Evolutionary conservation across 2,113 vertebrate genomes (phyloP).

Genomic region (Clarias batrachus): DNA sequence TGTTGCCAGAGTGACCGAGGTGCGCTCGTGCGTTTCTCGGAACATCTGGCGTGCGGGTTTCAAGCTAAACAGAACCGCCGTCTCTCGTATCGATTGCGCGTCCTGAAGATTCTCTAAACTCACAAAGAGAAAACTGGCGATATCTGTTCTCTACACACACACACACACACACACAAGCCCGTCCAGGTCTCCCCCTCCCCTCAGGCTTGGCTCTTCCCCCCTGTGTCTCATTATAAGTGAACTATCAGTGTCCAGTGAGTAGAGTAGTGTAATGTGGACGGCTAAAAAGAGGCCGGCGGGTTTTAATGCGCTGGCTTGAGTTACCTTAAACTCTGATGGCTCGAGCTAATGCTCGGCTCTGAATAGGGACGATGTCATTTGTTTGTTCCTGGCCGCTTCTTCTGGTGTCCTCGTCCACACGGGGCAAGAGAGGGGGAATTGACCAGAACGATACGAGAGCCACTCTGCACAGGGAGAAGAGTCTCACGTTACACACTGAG

Average conservation of each 20-base stretch:
- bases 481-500: slow-evolving; percentile 1
- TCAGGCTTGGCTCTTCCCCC: background rate
- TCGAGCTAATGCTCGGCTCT: slow-evolving; percentile 3
- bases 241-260: background rate
- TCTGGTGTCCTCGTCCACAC: slow-evolving; percentile 9
- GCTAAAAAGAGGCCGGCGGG: slow-evolving; percentile 7
- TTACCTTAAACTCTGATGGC: slow-evolving; percentile 7
- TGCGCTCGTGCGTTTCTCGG: no score
- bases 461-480: slow-evolving; percentile 11
- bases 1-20: background rate
- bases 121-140: background rate
- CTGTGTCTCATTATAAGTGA: slow-evolving; percentile 1
- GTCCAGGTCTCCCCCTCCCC: background rate
- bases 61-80: no score
- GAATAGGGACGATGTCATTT: slow-evolving; percentile 7
- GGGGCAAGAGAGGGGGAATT: background rate
- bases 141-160: background rate
- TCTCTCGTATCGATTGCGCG: no score
- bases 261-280: slow-evolving; percentile 7
- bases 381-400: background rate
- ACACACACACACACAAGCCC: no score
- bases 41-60: no score
- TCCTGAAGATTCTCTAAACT: background rate
- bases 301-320: slow-evolving; percentile 4
- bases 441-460: background rate